Conservation (phyloP, 37 sponge, comb jelly and placozoan species). For the Spongilla lacustris region DNA sequence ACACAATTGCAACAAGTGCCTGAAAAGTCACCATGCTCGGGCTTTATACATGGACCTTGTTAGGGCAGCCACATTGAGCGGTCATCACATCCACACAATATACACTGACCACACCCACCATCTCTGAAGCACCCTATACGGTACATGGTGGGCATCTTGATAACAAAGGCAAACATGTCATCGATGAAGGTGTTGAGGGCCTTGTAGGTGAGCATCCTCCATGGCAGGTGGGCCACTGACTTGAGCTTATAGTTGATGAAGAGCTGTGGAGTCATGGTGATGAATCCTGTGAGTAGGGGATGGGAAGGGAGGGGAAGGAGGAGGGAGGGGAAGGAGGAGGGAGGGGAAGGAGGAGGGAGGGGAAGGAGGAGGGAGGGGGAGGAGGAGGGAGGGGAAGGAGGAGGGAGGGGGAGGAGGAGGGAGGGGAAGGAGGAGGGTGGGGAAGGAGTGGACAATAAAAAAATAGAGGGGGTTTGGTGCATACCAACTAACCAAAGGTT, state of each 20-base stretch:
- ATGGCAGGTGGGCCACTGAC: slow-evolving; percentile 98
- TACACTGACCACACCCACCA: slow-evolving; percentile 76
- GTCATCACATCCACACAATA: not conserved
- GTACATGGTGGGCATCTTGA: slow-evolving; percentile 98
- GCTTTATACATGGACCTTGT: too few relatives aligned
- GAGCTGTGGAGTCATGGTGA: slow-evolving; percentile 99
- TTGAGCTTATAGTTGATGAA: slow-evolving; percentile 99
- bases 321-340: not conserved
- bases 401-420: not conserved
- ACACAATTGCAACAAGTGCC: too few relatives aligned
- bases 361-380: not conserved
- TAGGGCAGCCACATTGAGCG: not conserved
- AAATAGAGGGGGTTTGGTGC: too few relatives aligned
- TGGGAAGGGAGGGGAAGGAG: not conserved
- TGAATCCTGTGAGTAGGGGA: slow-evolving; percentile 72
- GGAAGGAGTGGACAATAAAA: not conserved
- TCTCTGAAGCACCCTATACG: slow-evolving; percentile 97
- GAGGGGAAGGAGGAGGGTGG: not conserved
- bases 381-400: not conserved
- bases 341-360: not conserved
- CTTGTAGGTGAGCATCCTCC: slow-evolving; percentile 99
- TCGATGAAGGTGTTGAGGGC: slow-evolving; percentile 99
- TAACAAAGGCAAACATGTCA: slow-evolving; percentile 99
- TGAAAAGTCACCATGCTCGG: too few relatives aligned
- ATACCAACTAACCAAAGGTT: slow-evolving; percentile 86